A percentile compares a stretch with the other conserved stretches of the same genome.
phyloP scores from a whole-genome alignment of 2,797 vertebrate species.

The Allobates femoralis region DNA sequence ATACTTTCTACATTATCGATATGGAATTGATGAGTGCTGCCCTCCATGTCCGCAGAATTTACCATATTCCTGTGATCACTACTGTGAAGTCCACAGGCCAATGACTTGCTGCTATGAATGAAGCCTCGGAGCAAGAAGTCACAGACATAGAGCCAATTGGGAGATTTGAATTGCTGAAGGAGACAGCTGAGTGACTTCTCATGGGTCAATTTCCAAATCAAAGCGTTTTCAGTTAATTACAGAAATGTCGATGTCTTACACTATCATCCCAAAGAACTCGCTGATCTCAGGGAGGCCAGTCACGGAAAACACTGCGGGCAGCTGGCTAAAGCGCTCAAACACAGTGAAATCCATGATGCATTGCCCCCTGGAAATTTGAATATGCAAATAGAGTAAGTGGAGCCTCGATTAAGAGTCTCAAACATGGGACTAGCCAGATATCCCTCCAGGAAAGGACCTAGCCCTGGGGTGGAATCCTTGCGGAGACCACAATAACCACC shows the following conservation, averaged over 20 bases:
- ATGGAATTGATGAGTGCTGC: neutral
- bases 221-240: neutral
- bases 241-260: neutral
- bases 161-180: neutral
- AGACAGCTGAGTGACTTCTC: neutral
- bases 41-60: neutral
- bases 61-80: neutral
- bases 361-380: no score
- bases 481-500: no score
- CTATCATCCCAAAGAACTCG: no score
- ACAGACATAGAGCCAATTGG: neutral
- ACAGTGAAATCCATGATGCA: no score
- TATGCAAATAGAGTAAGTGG: no score
- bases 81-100: neutral
- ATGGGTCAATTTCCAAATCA: neutral
- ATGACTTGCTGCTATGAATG: neutral
- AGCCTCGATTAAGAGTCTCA: no score
- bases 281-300: no score
- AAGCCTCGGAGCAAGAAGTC: neutral
- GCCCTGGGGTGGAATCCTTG: no score
- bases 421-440: no score
- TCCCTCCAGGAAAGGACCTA: no score
- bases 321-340: no score
- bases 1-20: neutral
- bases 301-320: no score